These are phyloP conservation scores for Drosophila limbata DNA, from an alignment of 2,888 invertebrate genomes.

Conservation along the genomic window DNA sequence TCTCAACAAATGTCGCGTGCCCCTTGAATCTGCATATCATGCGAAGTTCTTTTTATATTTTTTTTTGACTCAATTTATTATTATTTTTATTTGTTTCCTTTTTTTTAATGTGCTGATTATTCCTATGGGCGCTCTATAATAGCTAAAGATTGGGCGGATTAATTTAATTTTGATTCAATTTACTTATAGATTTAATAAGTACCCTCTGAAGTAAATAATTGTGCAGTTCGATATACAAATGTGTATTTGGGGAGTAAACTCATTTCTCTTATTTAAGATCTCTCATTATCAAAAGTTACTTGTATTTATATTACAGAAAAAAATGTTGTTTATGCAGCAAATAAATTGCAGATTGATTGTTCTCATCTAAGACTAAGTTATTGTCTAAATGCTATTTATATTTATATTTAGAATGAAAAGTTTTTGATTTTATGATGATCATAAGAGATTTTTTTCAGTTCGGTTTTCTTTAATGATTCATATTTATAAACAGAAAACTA, in stretches of 20 bases:
- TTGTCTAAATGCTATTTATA: too few relatives aligned
- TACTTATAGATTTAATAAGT: not conserved
- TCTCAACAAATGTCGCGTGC: constrained; percentile 45
- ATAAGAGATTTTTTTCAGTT: too few relatives aligned
- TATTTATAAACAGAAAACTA: too few relatives aligned
- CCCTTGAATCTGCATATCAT: constrained; percentile 27
- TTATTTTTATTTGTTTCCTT: not conserved
- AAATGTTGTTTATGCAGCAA: not conserved
- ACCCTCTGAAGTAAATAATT: not conserved
- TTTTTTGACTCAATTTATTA: not conserved
- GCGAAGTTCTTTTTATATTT: not conserved
- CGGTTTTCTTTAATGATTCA: too few relatives aligned
- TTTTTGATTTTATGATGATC: too few relatives aligned
- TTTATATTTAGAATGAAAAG: too few relatives aligned
- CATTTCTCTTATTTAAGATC: too few relatives aligned
- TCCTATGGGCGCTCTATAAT: not conserved
- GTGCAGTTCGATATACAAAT: not conserved
- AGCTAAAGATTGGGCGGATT: not conserved
- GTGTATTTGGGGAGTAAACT: too few relatives aligned
- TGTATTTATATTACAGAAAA: too few relatives aligned
- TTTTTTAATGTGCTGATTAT: not conserved
- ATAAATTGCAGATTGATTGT: not conserved
- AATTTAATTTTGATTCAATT: not conserved
- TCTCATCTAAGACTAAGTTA: too few relatives aligned
- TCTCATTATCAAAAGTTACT: too few relatives aligned